These are phyloP conservation scores for Ditylenchus weischeri DNA, from an alignment of 2,888 invertebrate species.

Conservation along the genomic window DNA sequence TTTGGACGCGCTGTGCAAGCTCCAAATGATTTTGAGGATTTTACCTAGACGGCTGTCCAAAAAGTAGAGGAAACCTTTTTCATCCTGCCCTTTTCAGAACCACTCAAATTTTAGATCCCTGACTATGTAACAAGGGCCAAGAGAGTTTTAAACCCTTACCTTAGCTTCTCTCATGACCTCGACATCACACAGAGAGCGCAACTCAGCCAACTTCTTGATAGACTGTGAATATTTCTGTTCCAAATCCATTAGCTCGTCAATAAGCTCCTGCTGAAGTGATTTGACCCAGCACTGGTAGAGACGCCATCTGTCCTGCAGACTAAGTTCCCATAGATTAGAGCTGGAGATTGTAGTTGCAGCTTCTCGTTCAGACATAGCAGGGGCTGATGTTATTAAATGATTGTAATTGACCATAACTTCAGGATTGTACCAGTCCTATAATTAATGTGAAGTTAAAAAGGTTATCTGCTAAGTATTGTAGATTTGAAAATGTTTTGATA, in stretches of 20 bases:
- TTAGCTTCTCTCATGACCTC: slow-evolving; percentile 49
- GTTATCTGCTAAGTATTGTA: no score
- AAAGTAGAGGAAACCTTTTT: not conserved
- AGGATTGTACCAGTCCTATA: not conserved
- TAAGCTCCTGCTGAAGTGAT: slow-evolving; percentile 7
- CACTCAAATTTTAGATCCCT: not conserved
- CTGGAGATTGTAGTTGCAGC: slow-evolving; percentile 13
- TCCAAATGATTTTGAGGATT: no score
- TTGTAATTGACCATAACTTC: not conserved
- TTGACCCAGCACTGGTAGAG: slow-evolving; percentile 40
- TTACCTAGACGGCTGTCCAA: not conserved
- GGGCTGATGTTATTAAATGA: not conserved
- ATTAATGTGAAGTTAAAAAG: no score
- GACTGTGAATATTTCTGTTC: slow-evolving; percentile 64
- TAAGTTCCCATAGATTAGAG: slow-evolving; percentile 31
- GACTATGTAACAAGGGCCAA: not conserved
- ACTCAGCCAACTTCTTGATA: slow-evolving; percentile 65
- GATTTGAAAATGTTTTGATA: no score
- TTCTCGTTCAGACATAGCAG: slow-evolving; percentile 35
- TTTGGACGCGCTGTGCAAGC: no score
- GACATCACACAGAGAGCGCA: slow-evolving; percentile 64
- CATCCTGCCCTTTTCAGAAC: not conserved
- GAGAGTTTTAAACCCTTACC: slow-evolving; percentile 57
- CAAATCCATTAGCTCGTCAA: slow-evolving; percentile 31
- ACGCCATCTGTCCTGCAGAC: slow-evolving; percentile 41